Evolutionary conservation across 2,113 vertebrate genomes (phyloP), one percentile per base, ranked within the genome.

Genomic region (Irena cyanogastra): DNA sequence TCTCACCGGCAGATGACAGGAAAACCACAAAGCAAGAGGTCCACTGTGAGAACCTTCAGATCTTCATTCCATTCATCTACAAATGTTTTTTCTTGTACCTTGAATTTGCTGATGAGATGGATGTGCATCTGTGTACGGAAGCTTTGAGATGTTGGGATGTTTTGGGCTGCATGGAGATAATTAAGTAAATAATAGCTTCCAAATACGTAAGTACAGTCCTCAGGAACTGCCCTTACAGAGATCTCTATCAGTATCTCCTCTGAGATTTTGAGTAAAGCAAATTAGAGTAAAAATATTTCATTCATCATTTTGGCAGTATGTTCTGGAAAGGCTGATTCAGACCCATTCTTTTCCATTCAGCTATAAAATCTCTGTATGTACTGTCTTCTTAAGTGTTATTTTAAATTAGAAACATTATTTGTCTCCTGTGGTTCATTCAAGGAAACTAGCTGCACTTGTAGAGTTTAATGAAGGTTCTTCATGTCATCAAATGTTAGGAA

Each of bases 321-420:
- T 84, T 57, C 61, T 90, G 92, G 64, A 79, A 89, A 86, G 35
- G 39, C 24, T 95, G 84, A 86, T 85, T 87, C 86, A 91, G 81
- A 27, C 27, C n/a, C 28, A 72, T 54, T 44, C 52, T 93, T 94
- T 95, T 92, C 83, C 77, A 54, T 91, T 95, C 42, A 61, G 50
- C 72, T 93, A 52, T 93, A 78, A 94, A 92, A 89, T 53, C 70
- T 89, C 42, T 9, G 3, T 72, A 82, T 27, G 35, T 27, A 45
- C 22, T 49, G 28, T 47, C 66, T 91, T 89, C 69, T 82, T 56
- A 69, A 81, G 42, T 13, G 21, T 65, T 66, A 39, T 52, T 83
- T 96, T 79, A 44, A 96, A 91, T 87, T 59, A 86, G 83, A 89
- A 96, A 87, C 1, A 1, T 75, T 81, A 44, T 64, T 93, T 72